These are phyloP conservation scores for Xenopus laevis DNA, from an alignment of 2,113 vertebrate species.

Conservation along the genomic window DNA sequence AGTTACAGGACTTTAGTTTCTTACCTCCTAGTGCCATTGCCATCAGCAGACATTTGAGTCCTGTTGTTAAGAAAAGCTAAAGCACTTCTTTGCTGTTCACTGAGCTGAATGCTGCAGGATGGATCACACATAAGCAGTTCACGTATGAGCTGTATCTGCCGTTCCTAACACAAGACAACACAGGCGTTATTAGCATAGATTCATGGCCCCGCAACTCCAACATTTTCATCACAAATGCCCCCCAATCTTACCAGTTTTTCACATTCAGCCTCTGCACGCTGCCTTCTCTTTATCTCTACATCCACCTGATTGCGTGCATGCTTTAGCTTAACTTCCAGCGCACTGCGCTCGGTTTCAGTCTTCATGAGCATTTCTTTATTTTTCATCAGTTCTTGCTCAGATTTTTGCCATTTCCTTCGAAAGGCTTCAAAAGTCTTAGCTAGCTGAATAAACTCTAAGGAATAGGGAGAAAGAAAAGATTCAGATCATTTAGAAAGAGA, in stretches of 20 bases:
- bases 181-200: background rate
- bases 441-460: conserved; percentile 87
- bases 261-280: conserved; percentile 87
- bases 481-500: conserved; percentile 4
- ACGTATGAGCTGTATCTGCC: conserved; percentile 90
- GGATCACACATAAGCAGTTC: conserved; percentile 89
- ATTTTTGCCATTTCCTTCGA: conserved; percentile 74
- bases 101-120: conserved; percentile 89
- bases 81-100: conserved; percentile 90
- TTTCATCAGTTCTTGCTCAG: conserved; percentile 73
- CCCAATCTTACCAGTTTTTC: conserved; percentile 82
- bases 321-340: conserved; percentile 93
- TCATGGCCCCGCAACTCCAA: background rate
- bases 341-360: conserved; percentile 77
- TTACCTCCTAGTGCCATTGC: conserved; percentile 80
- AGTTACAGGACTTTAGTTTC: too few species aligned
- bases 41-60: conserved; percentile 59
- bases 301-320: conserved; percentile 97
- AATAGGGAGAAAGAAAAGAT: background rate
- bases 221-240: background rate
- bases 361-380: conserved; percentile 85
- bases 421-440: conserved; percentile 85
- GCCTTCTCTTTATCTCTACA: conserved; percentile 89
- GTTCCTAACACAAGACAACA: conserved; percentile 67
- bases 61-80: conserved; percentile 85